Conservation (phyloP, 2,113 vertebrate species). For the Motacilla alba region DNA sequence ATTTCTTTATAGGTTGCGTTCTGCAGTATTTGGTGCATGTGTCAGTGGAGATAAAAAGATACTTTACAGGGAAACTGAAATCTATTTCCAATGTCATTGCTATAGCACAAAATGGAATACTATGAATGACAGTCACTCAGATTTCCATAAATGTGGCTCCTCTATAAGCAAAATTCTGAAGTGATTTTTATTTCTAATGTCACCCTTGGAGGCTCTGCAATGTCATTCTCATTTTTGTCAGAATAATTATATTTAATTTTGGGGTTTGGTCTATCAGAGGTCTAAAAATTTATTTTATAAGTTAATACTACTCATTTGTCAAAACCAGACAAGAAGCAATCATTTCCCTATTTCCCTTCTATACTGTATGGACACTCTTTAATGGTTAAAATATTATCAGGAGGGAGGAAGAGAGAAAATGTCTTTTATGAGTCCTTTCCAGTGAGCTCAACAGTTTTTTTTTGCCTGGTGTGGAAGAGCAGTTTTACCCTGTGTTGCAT, state of each 20-base stretch:
- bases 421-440: background rate
- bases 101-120: conserved; percentile 13
- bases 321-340: background rate
- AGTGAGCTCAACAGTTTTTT: background rate
- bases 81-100: conserved; percentile 53
- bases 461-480: background rate
- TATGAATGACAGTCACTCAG: conserved; percentile 32
- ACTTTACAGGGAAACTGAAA: conserved; percentile 29
- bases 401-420: background rate
- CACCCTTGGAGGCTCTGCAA: conserved; percentile 18
- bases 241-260: conserved; percentile 44
- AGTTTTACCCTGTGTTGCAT: background rate
- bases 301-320: background rate
- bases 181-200: conserved; percentile 43
- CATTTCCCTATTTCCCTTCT: background rate
- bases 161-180: background rate
- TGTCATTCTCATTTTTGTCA: conserved; percentile 11
- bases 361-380: background rate
- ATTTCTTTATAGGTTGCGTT: conserved; percentile 19
- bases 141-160: conserved; percentile 22
- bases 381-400: background rate
- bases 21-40: conserved; percentile 32
- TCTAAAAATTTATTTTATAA: background rate
- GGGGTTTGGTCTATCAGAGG: background rate
- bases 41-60: conserved; percentile 54